Evolutionary conservation across 2,797 vertebrate genomes (phyloP).

Genomic region (Botia kubotai): DNA sequence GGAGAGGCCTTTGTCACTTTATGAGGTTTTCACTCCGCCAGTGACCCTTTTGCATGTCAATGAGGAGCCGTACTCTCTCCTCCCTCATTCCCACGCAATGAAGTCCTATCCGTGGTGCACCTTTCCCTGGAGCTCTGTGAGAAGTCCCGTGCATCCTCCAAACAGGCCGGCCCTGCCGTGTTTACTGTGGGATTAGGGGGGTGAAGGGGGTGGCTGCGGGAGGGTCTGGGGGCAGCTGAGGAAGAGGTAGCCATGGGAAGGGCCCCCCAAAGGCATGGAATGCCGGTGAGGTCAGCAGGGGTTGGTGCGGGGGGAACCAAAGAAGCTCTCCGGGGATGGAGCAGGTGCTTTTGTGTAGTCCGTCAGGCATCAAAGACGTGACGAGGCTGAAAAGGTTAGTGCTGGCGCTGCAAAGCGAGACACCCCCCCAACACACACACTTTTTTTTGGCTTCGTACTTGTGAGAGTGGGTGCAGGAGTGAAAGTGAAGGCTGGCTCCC

Average conservation of each 20-base stretch:
- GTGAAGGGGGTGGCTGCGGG: constrained; percentile 56
- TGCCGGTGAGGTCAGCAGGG: constrained; percentile 82
- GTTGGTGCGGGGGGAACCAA: constrained; percentile 67
- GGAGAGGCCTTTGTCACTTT: constrained; percentile 61
- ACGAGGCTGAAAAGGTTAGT: constrained; percentile 82
- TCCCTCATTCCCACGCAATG: constrained; percentile 71
- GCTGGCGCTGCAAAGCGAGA: constrained; percentile 75
- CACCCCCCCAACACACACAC: constrained; percentile 34
- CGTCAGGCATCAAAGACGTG: constrained; percentile 81
- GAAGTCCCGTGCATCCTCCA: constrained; percentile 70
- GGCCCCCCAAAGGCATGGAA: constrained; percentile 82
- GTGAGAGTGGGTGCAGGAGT: constrained; percentile 63
- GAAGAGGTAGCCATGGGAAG: constrained; percentile 88
- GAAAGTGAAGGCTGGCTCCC: constrained; percentile 62
- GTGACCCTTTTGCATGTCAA: constrained; percentile 66
- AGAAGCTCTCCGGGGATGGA: constrained; percentile 76
- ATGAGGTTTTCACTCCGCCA: constrained; percentile 59
- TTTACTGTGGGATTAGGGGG: constrained; percentile 90
- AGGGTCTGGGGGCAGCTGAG: constrained; percentile 72
- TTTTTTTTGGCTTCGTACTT: constrained; percentile 55
- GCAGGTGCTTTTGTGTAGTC: constrained; percentile 87
- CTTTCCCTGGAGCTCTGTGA: constrained; percentile 68
- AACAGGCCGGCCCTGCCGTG: constrained; percentile 80
- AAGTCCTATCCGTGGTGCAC: constrained; percentile 63
- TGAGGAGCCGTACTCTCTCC: constrained; percentile 50